These are phyloP conservation scores for Caenorhabditis imperialis DNA, from an alignment of 2,888 invertebrate genomes.

Conservation along the genomic window DNA sequence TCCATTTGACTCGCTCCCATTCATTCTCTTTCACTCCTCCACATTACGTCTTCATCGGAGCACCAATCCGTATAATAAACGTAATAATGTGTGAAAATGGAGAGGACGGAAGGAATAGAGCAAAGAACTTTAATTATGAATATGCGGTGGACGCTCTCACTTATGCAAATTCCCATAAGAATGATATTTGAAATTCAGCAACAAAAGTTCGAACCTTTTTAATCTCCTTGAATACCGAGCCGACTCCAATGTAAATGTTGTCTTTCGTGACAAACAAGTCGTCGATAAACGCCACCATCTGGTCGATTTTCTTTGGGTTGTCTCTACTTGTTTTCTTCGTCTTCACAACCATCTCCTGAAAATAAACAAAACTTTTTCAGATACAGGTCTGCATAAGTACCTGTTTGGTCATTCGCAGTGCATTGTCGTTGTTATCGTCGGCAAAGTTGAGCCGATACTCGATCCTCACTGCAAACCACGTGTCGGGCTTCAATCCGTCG, in stretches of 20 bases:
- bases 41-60: background rate
- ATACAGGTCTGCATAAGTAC: slow-evolving; percentile 21
- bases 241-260: slow-evolving; percentile 64
- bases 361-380: background rate
- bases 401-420: slow-evolving; percentile 60
- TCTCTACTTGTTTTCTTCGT: slow-evolving; percentile 60
- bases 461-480: slow-evolving; percentile 77
- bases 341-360: slow-evolving; percentile 67
- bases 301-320: slow-evolving; percentile 61
- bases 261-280: slow-evolving; percentile 63
- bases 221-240: slow-evolving; percentile 64
- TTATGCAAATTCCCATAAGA: slow-evolving; percentile 27
- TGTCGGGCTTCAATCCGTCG: slow-evolving; percentile 72
- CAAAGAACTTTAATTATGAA: slow-evolving; percentile 32
- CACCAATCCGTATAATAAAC: slow-evolving; percentile 30
- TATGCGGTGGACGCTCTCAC: slow-evolving; percentile 19
- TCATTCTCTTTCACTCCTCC: background rate
- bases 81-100: slow-evolving; percentile 49
- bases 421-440: slow-evolving; percentile 34
- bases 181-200: background rate
- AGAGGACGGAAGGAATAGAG: slow-evolving; percentile 1
- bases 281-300: slow-evolving; percentile 61
- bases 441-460: slow-evolving; percentile 73
- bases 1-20: slow-evolving; percentile 4
- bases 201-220: slow-evolving; percentile 63